A percentile compares a stretch with the other conserved stretches of the same genome.
Conservation (phyloP, 92 coral and sea anemone genomes). For the Bergia puertoricense region DNA sequence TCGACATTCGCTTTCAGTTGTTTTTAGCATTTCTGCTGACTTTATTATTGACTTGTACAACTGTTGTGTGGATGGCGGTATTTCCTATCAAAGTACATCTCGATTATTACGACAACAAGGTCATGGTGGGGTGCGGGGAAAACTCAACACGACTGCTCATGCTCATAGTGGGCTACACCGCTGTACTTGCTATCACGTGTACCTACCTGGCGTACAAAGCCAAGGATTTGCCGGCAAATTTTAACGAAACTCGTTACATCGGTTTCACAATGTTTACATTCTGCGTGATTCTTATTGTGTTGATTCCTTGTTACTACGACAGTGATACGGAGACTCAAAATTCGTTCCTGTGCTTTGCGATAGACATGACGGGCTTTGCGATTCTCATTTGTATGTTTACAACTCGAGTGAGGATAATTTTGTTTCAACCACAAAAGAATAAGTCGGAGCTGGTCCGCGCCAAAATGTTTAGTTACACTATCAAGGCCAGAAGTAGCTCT, state of each 20-base stretch:
- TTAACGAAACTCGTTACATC: conserved; percentile 92
- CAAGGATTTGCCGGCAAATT: conserved; percentile 91
- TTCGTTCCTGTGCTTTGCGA: conserved; percentile 65
- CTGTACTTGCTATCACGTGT: conserved; percentile 85
- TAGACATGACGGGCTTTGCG: conserved; percentile 77
- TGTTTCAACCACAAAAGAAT: conserved; percentile 90
- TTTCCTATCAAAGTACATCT: conserved; percentile 76
- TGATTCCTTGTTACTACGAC: conserved; percentile 76
- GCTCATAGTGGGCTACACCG: conserved; percentile 83
- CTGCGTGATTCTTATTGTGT: conserved; percentile 85
- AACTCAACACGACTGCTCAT: conserved; percentile 78
- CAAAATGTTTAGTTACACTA: conserved; percentile 82
- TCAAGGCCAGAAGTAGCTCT: conserved; percentile 70
- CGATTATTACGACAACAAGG: conserved; percentile 64
- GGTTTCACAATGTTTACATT: conserved; percentile 94
- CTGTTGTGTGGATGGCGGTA: conserved; percentile 60
- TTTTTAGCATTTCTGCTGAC: conserved; percentile 70
- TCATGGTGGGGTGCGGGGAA: conserved; percentile 84
- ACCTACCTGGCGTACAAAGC: conserved; percentile 90
- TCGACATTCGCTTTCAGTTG: conserved; percentile 74
- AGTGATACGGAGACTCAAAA: conserved; percentile 58
- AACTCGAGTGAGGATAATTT: conserved; percentile 76
- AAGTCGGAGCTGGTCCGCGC: conserved; percentile 88
- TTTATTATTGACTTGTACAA: conserved; percentile 28
- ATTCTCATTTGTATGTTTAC: conserved; percentile 85